These are phyloP conservation scores for Bos javanicus DNA, from an alignment of 2,113 vertebrate genomes.

Conservation along the genomic window DNA sequence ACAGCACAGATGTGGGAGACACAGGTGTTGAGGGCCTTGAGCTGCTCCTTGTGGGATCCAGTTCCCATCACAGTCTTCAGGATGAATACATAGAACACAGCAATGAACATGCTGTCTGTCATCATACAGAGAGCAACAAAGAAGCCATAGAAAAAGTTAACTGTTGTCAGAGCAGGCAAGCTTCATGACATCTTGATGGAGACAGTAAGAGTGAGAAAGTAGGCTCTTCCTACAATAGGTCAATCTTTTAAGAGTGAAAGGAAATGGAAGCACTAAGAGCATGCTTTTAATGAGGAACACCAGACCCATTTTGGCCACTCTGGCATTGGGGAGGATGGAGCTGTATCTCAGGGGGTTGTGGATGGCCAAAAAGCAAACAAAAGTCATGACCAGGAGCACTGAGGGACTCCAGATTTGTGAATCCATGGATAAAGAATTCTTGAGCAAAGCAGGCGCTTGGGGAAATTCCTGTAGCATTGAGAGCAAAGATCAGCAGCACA, in stretches of 20 bases:
- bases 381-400: conserved; percentile 42
- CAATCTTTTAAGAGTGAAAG: conserved; percentile 32
- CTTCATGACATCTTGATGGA: conserved; percentile 42
- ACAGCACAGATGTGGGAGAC: not conserved
- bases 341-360: conserved; percentile 34
- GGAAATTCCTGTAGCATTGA: conserved; percentile 15
- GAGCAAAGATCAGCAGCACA: conserved; percentile 6
- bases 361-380: conserved; percentile 31
- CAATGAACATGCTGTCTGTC: conserved; percentile 11
- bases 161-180: conserved; percentile 12
- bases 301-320: conserved; percentile 15
- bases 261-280: conserved; percentile 17
- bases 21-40: conserved; percentile 33
- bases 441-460: not conserved
- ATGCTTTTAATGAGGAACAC: conserved; percentile 23
- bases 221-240: conserved; percentile 32
- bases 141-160: conserved; percentile 37
- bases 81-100: conserved; percentile 34
- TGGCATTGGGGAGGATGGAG: conserved; percentile 50
- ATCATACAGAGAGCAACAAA: conserved; percentile 34
- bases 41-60: not conserved
- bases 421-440: conserved; percentile 17
- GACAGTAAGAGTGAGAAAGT: conserved; percentile 31
- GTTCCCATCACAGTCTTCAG: conserved; percentile 2
- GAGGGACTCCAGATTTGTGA: conserved; percentile 9